Conservation (phyloP, 2,797 vertebrate genomes). For the Triplophysa bombifrons region DNA sequence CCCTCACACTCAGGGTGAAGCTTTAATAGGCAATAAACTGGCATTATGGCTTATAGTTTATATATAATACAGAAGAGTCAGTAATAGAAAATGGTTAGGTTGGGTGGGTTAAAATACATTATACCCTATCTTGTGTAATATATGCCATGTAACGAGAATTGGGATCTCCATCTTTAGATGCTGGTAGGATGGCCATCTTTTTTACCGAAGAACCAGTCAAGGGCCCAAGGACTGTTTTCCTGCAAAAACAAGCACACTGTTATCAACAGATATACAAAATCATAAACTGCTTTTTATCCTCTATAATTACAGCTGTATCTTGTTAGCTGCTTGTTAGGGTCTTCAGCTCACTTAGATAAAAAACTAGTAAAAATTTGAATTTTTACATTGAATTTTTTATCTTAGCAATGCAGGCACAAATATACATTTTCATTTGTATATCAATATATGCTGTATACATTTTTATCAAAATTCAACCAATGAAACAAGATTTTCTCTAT, state of each 20-base stretch:
- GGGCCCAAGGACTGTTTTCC: constrained; percentile 88
- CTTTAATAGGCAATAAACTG: neutral
- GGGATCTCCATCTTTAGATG: constrained; percentile 48
- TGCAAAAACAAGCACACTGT: constrained; percentile 58
- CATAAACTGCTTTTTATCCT: neutral
- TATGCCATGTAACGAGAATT: constrained; percentile 81
- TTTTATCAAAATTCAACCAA: neutral
- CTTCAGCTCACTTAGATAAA: neutral
- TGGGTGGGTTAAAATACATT: constrained; percentile 33
- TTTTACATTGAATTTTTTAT: too few species aligned
- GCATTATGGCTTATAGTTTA: neutral
- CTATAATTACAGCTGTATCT: neutral
- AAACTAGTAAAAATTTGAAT: neutral
- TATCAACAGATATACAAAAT: neutral
- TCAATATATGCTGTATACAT: neutral
- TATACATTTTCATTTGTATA: neutral
- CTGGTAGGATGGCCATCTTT: constrained; percentile 81
- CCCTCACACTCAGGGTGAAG: too few species aligned
- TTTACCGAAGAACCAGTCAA: constrained; percentile 84
- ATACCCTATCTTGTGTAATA: constrained; percentile 89
- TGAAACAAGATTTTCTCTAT: neutral
- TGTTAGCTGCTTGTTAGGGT: neutral
- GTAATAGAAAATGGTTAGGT: constrained; percentile 2
- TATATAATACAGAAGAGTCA: neutral
- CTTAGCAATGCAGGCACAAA: neutral